Evolutionary conservation across 2,797 vertebrate genomes (phyloP), one percentile per base, ranked within the genome.

Genomic region (Nyctibius grandis): DNA sequence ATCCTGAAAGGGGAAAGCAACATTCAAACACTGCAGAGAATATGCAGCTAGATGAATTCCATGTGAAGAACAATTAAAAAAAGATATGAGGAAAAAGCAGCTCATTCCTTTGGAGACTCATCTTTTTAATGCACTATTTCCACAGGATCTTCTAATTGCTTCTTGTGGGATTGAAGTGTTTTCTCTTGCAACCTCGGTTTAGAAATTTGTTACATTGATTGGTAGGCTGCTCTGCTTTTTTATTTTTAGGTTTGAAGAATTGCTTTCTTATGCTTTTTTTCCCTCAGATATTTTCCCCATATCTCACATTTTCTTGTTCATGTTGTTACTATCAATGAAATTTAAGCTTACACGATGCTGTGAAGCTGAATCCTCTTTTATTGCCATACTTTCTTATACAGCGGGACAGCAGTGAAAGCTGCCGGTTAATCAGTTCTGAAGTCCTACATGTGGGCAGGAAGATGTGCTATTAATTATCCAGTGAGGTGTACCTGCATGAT

Each of bases 91-190:
- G 74, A 36, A 68, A 81, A 89, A 69, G 60, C 45, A 89, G 60
- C 54, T 91, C 42, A 1, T 77, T 85, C 75, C 96, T 96, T 95
- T 57, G 81, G 96, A 94, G 94, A 88, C 95, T 95, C 93, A 83
- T 95, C 84, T 95, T 89, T 93, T 95, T 94, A 91, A 96, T 68
- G 81, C 60, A 28, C 77, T 78, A 72, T 89, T 96, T 96, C 96
- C 93, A 92, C 86, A 83, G 91, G 77, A 95, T 95, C 84, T 77
- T 89, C 91, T 96, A 95, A 96, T 96, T 96, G 95, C 95, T 92
- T 96, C 96, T 95, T 92, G 84, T 95, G 95, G 95, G 93, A 96
- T 22, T 92, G 90, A 84, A 95, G 60, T 74, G 77, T 77, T 97
- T 95, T 87, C 83, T 81, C 74, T 86, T 5, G 15, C 93, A 92